Evolutionary conservation across 2,888 invertebrate species (phyloP).

Genomic region (Drosophila emarginata): DNA sequence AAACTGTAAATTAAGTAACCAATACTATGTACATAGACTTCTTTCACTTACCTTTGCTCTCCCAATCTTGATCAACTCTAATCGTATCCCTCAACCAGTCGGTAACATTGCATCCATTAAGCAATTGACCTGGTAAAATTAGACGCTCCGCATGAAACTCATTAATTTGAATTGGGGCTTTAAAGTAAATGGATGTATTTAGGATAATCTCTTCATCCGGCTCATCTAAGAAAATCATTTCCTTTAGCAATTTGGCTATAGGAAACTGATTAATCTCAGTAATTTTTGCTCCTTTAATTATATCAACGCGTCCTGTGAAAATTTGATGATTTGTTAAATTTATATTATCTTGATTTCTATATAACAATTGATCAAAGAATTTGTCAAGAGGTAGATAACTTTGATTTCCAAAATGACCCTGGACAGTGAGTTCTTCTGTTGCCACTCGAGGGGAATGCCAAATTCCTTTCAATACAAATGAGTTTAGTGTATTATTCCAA

Average conservation of each 20-base stretch:
- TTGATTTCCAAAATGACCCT: slow-evolving; percentile 62
- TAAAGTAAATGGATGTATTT: slow-evolving; percentile 80
- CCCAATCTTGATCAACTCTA: slow-evolving; percentile 80
- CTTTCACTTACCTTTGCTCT: slow-evolving; percentile 57
- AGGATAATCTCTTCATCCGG: slow-evolving; percentile 27
- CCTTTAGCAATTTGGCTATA: slow-evolving; percentile 78
- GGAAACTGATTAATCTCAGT: slow-evolving; percentile 76
- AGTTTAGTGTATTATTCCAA: slow-evolving; percentile 58
- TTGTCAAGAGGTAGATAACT: slow-evolving; percentile 65
- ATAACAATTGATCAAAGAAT: slow-evolving; percentile 76
- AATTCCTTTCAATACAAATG: slow-evolving; percentile 71
- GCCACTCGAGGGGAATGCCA: slow-evolving; percentile 51
- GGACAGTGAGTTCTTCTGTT: slow-evolving; percentile 68
- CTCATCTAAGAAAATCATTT: slow-evolving; percentile 81
- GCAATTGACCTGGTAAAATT: slow-evolving; percentile 58
- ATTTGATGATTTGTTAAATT: slow-evolving; percentile 69
- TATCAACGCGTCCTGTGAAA: slow-evolving; percentile 76
- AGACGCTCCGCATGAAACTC: slow-evolving; percentile 61
- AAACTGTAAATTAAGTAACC: no score
- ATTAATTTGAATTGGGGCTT: slow-evolving; percentile 70
- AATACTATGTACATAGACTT: no score
- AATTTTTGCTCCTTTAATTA: slow-evolving; percentile 79
- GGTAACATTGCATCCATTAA: slow-evolving; percentile 81
- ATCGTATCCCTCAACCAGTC: slow-evolving; percentile 82
- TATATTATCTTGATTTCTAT: slow-evolving; percentile 56